These are phyloP conservation scores for Cheilosia impressa DNA, from an alignment of 2,888 invertebrate genomes.

Conservation along the genomic window DNA sequence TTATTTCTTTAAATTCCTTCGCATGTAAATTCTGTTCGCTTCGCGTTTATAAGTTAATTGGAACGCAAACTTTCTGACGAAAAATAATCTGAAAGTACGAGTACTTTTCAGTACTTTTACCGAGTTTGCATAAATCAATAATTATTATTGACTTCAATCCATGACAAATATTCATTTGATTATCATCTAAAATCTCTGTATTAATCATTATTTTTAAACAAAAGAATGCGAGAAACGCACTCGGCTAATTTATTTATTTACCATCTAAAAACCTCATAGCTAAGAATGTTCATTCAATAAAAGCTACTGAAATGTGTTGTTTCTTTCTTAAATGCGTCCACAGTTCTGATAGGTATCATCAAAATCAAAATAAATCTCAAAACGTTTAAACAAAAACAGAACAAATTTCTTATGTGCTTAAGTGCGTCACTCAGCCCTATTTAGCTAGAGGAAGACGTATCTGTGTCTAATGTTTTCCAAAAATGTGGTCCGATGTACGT, in stretches of 20 bases:
- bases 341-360: slow-evolving; percentile 35
- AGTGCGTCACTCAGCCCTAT: slow-evolving; percentile 45
- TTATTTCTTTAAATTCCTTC: too few relatives aligned
- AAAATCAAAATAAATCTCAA: slow-evolving; percentile 48
- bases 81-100: too few relatives aligned
- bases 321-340: neutral
- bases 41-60: too few relatives aligned
- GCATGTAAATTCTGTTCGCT: too few relatives aligned
- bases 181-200: too few relatives aligned
- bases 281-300: too few relatives aligned
- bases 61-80: too few relatives aligned
- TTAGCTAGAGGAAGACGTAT: neutral
- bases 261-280: slow-evolving; percentile 15
- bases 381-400: slow-evolving; percentile 10
- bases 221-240: slow-evolving; percentile 20
- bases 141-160: too few relatives aligned
- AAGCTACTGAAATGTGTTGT: slow-evolving; percentile 13
- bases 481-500: slow-evolving; percentile 1
- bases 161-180: too few relatives aligned
- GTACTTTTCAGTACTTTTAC: too few relatives aligned
- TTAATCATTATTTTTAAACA: neutral
- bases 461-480: slow-evolving; percentile 3
- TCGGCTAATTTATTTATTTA: slow-evolving; percentile 26
- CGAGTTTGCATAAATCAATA: too few relatives aligned
- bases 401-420: slow-evolving; percentile 46